Percentiles rank a stretch among this genome's conserved stretches.
These are phyloP conservation scores for Podotricha telesiphe DNA, from an alignment of 2,888 invertebrate genomes.

Conservation along the genomic window DNA sequence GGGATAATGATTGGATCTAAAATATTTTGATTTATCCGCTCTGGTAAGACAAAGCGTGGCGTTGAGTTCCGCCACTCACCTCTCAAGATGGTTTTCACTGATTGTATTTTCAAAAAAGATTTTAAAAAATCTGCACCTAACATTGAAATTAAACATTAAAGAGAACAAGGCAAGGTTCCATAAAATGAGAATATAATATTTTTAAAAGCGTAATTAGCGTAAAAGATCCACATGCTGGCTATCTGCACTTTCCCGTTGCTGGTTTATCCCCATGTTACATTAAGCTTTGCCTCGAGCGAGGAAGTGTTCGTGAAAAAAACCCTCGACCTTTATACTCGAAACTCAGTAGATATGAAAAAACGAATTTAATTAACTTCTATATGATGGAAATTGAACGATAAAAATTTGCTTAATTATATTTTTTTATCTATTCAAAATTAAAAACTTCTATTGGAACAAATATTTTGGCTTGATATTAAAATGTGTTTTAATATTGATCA, in stretches of 20 bases:
- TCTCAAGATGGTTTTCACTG: too few relatives aligned
- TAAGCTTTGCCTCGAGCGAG: slow-evolving; percentile 55
- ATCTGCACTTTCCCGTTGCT: slow-evolving; percentile 22
- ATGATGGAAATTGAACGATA: slow-evolving; percentile 59
- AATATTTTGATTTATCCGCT: too few relatives aligned
- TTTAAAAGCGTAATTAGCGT: slow-evolving; percentile 29
- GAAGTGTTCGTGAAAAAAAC: slow-evolving; percentile 67
- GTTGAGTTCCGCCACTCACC: too few relatives aligned
- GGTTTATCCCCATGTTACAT: slow-evolving; percentile 51
- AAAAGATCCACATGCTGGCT: slow-evolving; percentile 24
- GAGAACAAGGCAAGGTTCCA: slow-evolving; percentile 1
- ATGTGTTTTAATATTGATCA: slow-evolving; percentile 2
- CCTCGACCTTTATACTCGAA: slow-evolving; percentile 55
- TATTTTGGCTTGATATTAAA: not conserved
- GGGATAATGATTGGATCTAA: too few relatives aligned
- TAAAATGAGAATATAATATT: slow-evolving; percentile 22
- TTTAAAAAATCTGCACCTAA: not conserved
- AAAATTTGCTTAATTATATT: slow-evolving; percentile 40
- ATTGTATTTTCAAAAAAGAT: too few relatives aligned
- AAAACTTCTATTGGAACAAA: not conserved
- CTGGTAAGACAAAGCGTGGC: too few relatives aligned
- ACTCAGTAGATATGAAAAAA: slow-evolving; percentile 64
- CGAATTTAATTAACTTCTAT: slow-evolving; percentile 72
- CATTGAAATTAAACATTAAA: not conserved
- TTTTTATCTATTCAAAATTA: slow-evolving; percentile 28